Base-by-base conservation (phyloP, 2,113 vertebrate genomes). In the Panthera uncia region DNA sequence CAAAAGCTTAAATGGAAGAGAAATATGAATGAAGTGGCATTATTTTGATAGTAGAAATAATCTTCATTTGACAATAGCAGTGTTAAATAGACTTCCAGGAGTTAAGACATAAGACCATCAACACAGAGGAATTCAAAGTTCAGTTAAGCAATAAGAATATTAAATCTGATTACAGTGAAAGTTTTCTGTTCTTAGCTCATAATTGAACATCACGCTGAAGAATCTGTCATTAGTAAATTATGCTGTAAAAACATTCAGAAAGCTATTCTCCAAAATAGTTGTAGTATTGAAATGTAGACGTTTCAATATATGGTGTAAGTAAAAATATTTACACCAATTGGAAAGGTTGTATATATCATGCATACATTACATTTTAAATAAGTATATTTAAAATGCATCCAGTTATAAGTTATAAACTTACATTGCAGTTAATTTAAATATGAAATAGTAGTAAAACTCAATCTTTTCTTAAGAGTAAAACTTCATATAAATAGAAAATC, bases 121-220 rank as follows among this genome's bases (percentile, higher is more conserved):
- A 23, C 5, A 74, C 66, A 19, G 78, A 83, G 33, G 85, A 4
- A 0, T 63, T 2, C 90, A 9, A 55, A 90, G 36, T 45, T 92
- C n/a, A 89, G 29, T 14, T 68, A 36, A 82, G 25, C 25, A 76
- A 16, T 61, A 38, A 76, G 38, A 65, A 25, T 50, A 82, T 48
- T 31, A 87, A 94, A 31, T 85, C 48, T 89, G 63, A 97, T 66
- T 52, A 23, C 55, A 85, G 92, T 95, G 93, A 38, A 68, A 97
- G 25, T 10, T 80, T 93, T 96, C 78, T 79, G 19, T n/a, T 78
- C 95, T 13, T 2, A 1, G 15, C 80, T 97, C 84, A 45, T 87
- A 79, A 73, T 85, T 95, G 87, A 83, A 36, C 25, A 76, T 29
- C 9, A 45, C 9, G 25, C 3, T 55, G 68, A 74, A 89, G 7